phyloP scores from a whole-genome alignment of 1,140 invertebrate genomes.

The Brachionus manjavacas region DNA sequence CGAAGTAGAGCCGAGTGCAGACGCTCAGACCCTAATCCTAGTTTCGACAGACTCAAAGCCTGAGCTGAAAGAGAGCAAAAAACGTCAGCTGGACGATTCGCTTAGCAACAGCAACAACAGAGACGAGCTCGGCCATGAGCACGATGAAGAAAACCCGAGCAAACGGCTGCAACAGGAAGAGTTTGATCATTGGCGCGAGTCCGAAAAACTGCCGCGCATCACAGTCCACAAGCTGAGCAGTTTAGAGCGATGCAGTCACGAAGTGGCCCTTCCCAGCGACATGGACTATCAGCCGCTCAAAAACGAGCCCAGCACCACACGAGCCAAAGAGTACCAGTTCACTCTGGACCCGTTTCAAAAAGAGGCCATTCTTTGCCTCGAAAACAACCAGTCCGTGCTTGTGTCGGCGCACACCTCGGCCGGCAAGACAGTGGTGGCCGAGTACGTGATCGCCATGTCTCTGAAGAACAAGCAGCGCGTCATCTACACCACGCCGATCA shows the following conservation, averaged over 20 bases:
- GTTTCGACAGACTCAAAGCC: background rate
- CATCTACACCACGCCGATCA: conserved; percentile 99
- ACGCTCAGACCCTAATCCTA: background rate
- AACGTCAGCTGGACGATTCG: background rate
- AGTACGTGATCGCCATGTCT: conserved; percentile 73
- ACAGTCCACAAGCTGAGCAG: conserved; percentile 33
- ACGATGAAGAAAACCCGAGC: conserved; percentile 8
- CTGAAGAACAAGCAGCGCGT: conserved; percentile 74
- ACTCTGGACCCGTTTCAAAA: conserved; percentile 95
- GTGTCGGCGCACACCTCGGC: conserved; percentile 99
- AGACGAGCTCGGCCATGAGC: background rate
- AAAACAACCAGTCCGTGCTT: conserved; percentile 91
- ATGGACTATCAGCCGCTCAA: conserved; percentile 70
- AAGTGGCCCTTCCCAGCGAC: conserved; percentile 75
- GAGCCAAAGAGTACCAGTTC: conserved; percentile 89
- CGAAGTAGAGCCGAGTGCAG: conserved; percentile 10
- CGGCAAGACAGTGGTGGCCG: conserved; percentile 96
- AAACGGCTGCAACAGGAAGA: conserved; percentile 22
- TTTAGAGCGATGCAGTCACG: conserved; percentile 30
- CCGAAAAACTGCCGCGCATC: conserved; percentile 35
- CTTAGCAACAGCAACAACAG: background rate
- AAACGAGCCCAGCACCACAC: conserved; percentile 58
- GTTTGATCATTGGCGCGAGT: conserved; percentile 28
- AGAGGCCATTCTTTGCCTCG: conserved; percentile 91
- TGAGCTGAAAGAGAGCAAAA: background rate